phyloP scores from a whole-genome alignment of 2,888 invertebrate species.

The Leptopterna dolabrata region DNA sequence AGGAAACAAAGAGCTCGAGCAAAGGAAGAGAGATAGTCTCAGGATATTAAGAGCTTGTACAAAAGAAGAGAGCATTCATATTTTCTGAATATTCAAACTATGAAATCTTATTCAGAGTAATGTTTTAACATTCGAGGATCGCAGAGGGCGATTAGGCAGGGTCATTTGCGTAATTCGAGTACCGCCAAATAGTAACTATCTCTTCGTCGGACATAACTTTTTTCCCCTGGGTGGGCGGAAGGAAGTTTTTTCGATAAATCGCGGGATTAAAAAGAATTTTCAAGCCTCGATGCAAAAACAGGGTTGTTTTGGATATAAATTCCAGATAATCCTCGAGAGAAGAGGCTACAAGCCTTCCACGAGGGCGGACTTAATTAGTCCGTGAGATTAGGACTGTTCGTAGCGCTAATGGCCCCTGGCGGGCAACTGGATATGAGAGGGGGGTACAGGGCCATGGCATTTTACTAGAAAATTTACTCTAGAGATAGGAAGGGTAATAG shows the following conservation, averaged over 20 bases:
- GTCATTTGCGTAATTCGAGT: background rate
- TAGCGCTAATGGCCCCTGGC: background rate
- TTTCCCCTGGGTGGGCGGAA: background rate
- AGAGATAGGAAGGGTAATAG: background rate
- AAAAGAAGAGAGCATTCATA: no score
- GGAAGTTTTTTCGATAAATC: background rate
- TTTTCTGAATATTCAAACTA: background rate
- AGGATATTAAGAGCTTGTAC: no score
- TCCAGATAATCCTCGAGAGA: background rate
- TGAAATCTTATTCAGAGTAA: background rate
- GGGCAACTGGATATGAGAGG: background rate
- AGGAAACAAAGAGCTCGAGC: no score
- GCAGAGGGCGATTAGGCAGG: background rate
- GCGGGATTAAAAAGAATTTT: background rate
- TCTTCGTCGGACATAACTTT: background rate
- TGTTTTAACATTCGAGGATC: background rate
- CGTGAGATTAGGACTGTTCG: conserved; percentile 12
- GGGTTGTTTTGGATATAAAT: conserved; percentile 18
- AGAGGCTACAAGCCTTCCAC: background rate
- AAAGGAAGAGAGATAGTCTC: no score
- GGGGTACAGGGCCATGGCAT: background rate
- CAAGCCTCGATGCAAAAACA: background rate
- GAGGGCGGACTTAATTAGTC: conserved; percentile 18
- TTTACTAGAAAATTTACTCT: background rate
- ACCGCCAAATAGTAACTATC: background rate